Conservation (phyloP, 2,113 vertebrate genomes). For the Cyphomyrus discorhynchus region DNA sequence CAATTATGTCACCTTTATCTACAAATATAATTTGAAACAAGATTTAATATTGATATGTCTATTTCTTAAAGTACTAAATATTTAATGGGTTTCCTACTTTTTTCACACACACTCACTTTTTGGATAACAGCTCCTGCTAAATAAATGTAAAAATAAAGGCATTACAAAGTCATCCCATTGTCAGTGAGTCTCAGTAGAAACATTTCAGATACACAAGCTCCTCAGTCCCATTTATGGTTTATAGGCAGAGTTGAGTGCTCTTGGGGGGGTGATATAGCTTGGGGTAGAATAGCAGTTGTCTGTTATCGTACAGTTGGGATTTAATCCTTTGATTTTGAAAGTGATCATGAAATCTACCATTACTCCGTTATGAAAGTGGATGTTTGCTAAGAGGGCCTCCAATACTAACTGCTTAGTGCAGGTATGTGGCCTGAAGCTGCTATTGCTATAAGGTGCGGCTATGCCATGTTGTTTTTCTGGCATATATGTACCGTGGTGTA, state of each 20-base stretch:
- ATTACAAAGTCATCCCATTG: neutral
- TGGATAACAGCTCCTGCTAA: neutral
- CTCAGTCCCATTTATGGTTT: neutral
- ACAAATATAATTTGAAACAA: too few species aligned
- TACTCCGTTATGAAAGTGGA: neutral
- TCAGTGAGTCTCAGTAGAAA: neutral
- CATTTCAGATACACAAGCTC: neutral
- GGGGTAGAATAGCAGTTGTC: neutral
- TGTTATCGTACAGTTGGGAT: neutral
- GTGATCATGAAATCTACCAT: neutral
- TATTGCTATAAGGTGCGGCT: neutral
- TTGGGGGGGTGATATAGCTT: neutral
- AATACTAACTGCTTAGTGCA: neutral
- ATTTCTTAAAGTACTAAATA: too few species aligned
- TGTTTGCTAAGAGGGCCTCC: neutral
- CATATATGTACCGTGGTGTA: neutral
- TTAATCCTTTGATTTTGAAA: neutral
- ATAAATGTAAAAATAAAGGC: neutral
- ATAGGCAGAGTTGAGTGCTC: neutral
- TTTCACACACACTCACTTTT: neutral
- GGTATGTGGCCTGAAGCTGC: neutral
- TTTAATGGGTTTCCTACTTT: too few species aligned
- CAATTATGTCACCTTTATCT: too few species aligned
- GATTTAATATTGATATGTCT: too few species aligned
- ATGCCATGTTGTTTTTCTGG: neutral